Base-by-base conservation (phyloP, 2,888 invertebrate genomes). In the Zele albiditarsus region DNA sequence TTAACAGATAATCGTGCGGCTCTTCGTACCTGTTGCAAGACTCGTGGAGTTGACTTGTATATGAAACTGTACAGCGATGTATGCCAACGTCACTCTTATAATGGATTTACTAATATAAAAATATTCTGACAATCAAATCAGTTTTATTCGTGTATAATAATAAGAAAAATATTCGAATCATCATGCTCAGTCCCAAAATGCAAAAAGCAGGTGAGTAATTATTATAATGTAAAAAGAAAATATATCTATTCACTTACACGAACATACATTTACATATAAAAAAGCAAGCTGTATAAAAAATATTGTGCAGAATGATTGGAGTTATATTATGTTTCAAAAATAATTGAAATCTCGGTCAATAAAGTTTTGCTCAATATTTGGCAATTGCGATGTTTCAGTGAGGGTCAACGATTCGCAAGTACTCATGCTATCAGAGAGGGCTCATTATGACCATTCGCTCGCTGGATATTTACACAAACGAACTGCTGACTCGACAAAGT, bases 391-490 rank as follows among this genome's bases (percentile, higher is more conserved):
- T 33, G 23, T 73, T 76, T 58, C 80, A 73, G 92, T 97, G 79
- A 92, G 96, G 76, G 94, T 97, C 81, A 96, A 96, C 90, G 97
- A 97, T 85, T 93, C 93, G 49, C 97, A 97, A 89, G 91, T 97
- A 77, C 90, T 95, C 77, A 95, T 96, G 90, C 91, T 97, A 80
- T 95, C 97, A 0, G 95, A 95, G 83, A 92, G 96, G 80, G 97
- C 97, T n/a, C 93, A 94, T 85, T 94, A 94, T 86, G 97, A 97
- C 88, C 94, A 95, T 87, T 93, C 94, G n/a, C 91, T 95, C 90
- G 92, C 94, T 73, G 97, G 97, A 68, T 95, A 95, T 89, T 91
- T 97, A 78, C 94, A 96, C 91, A 97, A 97, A 89, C 91, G 95
- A 83, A 95, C 95, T 71, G 94, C 95, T 0, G 96, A 97, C 87